Base-by-base conservation (phyloP, 2,113 vertebrate genomes). In the Echinops telfairi region DNA sequence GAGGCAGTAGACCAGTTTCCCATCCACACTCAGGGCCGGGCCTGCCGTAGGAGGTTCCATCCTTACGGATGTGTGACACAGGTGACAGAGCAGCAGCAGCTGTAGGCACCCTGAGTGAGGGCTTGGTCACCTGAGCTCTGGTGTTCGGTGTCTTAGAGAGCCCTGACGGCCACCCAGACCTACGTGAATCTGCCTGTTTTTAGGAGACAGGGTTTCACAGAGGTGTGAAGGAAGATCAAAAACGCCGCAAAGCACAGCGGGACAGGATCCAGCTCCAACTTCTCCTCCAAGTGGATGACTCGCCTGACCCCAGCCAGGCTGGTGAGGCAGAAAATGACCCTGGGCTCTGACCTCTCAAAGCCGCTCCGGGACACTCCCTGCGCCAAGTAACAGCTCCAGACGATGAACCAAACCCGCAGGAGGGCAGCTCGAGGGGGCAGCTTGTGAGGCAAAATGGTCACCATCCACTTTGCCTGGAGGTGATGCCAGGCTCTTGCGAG, bases 201-300 rank as follows among this genome's bases (percentile, higher is more conserved):
- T 68, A 58, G 31, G 57, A 92, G 64, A 27, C 60, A 78, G 71
- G 7, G 53, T 53, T 89, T 86, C 70, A 81, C 33, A 89, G 40
- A 81, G 47, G 36, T 81, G 19, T 19, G 36, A 77, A 89, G 64
- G 57, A 68, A 81, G 57, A 88, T 70, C 68, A 85, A 77, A 94
- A 40, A 75, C 40, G 60, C n/a, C 87, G 12, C 76, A 79, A 62
- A 88, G 62, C 68, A 68, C 88, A 89, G 57, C 78, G 66, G 0
- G 4, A 29, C 47, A 40, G 22, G 27, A 77, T 77, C 86, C 36
- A 77, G 27, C 43, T 64, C 22, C 78, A 17, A 43, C 5, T 20
- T 82, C 64, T 60, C 47, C 43, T 36, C 47, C 23, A 33, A 7
- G 70, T 38, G 2, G 33, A 80, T 23, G 3, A 22, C 31, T 38